Evolutionary conservation across 1,140 invertebrate species (phyloP), one percentile per base, ranked within the genome.

Genomic region (Hylyphantes graminicola): DNA sequence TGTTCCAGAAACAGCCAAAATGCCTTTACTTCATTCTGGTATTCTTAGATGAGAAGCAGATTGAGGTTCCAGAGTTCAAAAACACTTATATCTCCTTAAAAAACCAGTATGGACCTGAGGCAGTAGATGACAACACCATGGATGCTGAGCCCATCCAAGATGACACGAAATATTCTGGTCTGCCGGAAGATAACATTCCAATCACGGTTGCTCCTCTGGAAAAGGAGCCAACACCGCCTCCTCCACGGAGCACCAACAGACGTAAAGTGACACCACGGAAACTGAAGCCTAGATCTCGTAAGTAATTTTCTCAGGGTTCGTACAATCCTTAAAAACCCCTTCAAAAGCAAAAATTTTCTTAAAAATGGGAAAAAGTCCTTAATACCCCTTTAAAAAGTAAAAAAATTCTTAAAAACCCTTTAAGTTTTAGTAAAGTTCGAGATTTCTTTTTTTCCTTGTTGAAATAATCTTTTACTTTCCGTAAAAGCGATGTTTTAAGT

Each of bases 1-100:
- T 93, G 19, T 92, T 90, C 86, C 88, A 87, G 21, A 90, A 90
- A 65, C 92, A 91, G 85, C 91, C 92, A 87, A 86, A 89, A 54
- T 92, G 90, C 86, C 74, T 93, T 10, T 91, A 91, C 87, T 90
- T 92, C 82, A 88, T 93, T 78, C 88, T 94, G 35, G 90, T 92
- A 85, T 90, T 90, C 85, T 89, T 94, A 77, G 89, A 91, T 81
- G 91, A 92, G 83, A 92, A 92, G 87, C 90, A 90, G 83, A 89
- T 93, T 85, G 89, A 91, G 75, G 88, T 92, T 17, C 89, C 90
- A 48, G 91, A 91, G 72, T 92, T 92, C 86, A 89, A 90, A 73
- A 89, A 89, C 64, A 88, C 89, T 80, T 93, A 92, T 88, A 89
- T 90, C 78, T 88, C 89, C 7, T 86, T 93, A 21, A 90, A 92